Evolutionary conservation across 2,113 vertebrate species (phyloP).

Genomic region (Nothobranchius kuhntae): DNA sequence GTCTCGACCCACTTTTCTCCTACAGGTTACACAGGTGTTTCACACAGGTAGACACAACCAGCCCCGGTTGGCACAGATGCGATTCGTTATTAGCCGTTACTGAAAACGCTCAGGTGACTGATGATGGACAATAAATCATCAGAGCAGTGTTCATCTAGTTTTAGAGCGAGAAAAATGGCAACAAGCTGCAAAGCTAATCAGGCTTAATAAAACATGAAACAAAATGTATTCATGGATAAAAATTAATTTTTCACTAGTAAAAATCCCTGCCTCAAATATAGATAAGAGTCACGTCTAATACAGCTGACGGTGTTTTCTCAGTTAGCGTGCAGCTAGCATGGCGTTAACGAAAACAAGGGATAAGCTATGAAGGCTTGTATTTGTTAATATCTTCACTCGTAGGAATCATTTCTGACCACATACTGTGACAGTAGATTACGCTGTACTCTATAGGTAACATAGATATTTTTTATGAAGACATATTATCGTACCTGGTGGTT

Average conservation of each 20-base stretch:
- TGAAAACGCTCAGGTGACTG: no score
- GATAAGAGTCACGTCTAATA: no score
- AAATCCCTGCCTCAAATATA: neutral
- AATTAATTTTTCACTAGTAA: no score
- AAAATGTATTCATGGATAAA: neutral
- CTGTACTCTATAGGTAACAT: no score
- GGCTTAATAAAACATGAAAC: neutral
- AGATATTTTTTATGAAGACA: neutral
- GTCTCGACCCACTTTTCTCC: no score
- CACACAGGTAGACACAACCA: no score
- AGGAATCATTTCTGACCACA: accelerated
- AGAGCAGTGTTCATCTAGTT: no score
- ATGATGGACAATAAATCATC: no score
- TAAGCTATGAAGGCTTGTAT: neutral
- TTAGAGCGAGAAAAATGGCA: no score
- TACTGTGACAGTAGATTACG: neutral
- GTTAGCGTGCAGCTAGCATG: neutral
- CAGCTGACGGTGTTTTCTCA: neutral
- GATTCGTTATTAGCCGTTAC: no score
- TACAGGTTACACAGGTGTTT: no score
- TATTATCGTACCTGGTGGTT: constrained; percentile 46
- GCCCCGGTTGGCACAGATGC: no score
- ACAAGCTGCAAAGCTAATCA: neutral
- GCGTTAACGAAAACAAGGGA: neutral
- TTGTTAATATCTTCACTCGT: neutral